phyloP scores from a whole-genome alignment of 2,113 vertebrate species.

The Ascaphus truei region DNA sequence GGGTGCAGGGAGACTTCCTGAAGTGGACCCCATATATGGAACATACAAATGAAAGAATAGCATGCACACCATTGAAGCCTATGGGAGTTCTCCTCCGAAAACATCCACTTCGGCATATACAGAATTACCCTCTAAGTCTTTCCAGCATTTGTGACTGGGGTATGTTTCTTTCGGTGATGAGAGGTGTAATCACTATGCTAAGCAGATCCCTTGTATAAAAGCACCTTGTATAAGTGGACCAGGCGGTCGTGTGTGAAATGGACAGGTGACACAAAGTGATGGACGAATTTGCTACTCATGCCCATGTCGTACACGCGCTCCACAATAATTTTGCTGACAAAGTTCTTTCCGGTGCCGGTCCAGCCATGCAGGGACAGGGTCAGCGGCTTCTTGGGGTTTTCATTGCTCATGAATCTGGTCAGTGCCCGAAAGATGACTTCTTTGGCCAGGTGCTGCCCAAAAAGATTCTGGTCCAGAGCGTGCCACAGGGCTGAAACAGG shows the following conservation, averaged over 20 bases:
- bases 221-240: conserved; percentile 63
- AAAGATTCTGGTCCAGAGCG: conserved; percentile 72
- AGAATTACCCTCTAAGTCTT: no score
- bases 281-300: conserved; percentile 80
- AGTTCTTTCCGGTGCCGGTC: conserved; percentile 94
- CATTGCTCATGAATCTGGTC: conserved; percentile 76
- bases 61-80: no score
- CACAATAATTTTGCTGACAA: conserved; percentile 79
- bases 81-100: no score
- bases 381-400: conserved; percentile 83
- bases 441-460: conserved; percentile 82
- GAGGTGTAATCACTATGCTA: conserved; percentile 70
- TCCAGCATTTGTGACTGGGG: conserved; percentile 47
- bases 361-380: conserved; percentile 88
- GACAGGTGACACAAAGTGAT: conserved; percentile 78
- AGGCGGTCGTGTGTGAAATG: conserved; percentile 67
- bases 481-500: conserved; percentile 61
- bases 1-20: no score
- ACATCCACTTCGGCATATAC: no score
- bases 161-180: conserved; percentile 50
- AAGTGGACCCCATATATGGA: no score
- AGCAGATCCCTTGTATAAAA: no score
- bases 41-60: no score
- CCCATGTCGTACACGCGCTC: conserved; percentile 74
- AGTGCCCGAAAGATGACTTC: conserved; percentile 78